Evolutionary conservation across 1,140 invertebrate genomes (phyloP), one percentile per base, ranked within the genome.

Genomic region (Lysiphlebus fabarum): DNA sequence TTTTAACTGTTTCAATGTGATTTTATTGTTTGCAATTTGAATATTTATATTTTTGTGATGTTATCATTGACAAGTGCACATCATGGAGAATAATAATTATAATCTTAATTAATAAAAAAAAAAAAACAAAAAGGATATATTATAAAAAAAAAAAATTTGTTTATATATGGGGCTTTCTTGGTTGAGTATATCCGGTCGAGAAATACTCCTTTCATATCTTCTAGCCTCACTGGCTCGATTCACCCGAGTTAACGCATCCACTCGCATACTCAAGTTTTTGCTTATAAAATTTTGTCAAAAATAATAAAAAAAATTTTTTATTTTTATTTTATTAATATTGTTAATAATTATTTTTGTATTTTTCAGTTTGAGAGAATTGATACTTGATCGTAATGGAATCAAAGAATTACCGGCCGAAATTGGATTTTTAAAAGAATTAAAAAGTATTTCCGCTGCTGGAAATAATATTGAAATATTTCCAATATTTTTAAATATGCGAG

Each of bases 361-460:
- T 84, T 83, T 6, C 76, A 90, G 88, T 67, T 75, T 90, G 67
- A 82, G 84, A 67, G 86, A 89, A 68, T 70, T 90, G n/a, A 81
- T 84, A 56, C 75, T 88, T 53, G 87, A 87, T 74, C 82, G 86
- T 69, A 90, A 89, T 83, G 82, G 82, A 67, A 77, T 90, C 63
- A 82, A 77, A 61, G 80, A 84, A 42, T 65, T 90, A 60, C 86
- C 87, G 17, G 71, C 78, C 45, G 82, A 82, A 63, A 68, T 87
- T 64, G 79, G 75, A 61, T 78, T 81, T 60, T 73, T 89, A 62
- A 78, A 75, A 51, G 74, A 82, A 54, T 72, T 90, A 54, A 82
- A 81, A 62, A 80, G 76, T 38, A 76, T 89, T 53, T 83, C 82
- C 38, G 79, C 85, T n/a, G 81, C 81, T n/a, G 79, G 82, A 65